Evolutionary conservation across 2,113 vertebrate genomes (phyloP).

Genomic region (Desmodus rotundus): DNA sequence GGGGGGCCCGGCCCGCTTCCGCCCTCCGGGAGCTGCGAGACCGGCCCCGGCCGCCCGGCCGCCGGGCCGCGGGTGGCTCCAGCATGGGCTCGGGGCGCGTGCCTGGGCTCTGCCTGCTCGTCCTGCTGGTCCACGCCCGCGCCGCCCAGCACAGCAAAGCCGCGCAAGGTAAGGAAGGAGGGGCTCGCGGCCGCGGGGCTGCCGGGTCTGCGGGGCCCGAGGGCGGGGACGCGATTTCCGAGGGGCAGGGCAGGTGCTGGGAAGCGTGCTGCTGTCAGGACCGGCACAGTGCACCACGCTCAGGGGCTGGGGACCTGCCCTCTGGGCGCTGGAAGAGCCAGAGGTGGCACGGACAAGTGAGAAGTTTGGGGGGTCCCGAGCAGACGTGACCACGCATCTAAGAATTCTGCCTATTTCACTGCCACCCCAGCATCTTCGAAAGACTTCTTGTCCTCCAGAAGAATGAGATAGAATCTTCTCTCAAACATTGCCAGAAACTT

Average conservation of each 20-base stretch:
- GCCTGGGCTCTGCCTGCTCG: conserved; percentile 87
- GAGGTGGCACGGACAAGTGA: neutral
- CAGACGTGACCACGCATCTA: conserved; percentile 20
- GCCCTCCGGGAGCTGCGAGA: conserved; percentile 35
- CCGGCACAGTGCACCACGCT: neutral
- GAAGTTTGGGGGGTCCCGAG: neutral
- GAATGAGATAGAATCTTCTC: neutral
- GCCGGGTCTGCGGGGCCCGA: neutral
- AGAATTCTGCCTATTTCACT: neutral
- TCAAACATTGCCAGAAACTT: conserved; percentile 35
- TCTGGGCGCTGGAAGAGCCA: neutral
- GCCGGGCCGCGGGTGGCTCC: conserved; percentile 44
- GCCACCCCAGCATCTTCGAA: conserved; percentile 11
- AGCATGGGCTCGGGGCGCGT: conserved; percentile 89
- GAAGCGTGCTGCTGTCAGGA: conserved; percentile 43
- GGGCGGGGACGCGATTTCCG: neutral
- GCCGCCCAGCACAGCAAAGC: conserved; percentile 87
- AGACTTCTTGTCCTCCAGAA: neutral
- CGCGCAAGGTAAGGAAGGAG: conserved; percentile 89
- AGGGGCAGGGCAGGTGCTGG: conserved; percentile 63
- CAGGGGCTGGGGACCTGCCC: neutral
- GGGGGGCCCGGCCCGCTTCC: conserved; percentile 53
- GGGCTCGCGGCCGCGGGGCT: neutral
- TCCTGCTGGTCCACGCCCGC: conserved; percentile 89
- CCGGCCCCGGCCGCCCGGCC: conserved; percentile 54